Conservation (phyloP, 1,140 invertebrate genomes). For the Aporrectodea caliginosa region DNA sequence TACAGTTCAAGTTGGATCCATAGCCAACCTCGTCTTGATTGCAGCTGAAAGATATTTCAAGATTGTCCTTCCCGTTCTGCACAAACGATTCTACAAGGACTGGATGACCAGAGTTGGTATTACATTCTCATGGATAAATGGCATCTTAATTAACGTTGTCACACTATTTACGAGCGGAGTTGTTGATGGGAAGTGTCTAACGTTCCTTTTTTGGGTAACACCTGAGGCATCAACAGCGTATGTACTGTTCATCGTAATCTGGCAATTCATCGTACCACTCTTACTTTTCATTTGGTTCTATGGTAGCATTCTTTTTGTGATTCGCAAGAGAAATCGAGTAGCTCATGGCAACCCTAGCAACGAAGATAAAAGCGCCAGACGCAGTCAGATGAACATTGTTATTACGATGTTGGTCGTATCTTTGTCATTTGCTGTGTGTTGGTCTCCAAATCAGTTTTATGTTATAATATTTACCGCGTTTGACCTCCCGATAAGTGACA, state of each 20-base stretch:
- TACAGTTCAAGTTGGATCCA: neutral
- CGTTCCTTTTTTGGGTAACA: constrained; percentile 2
- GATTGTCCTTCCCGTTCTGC: constrained; percentile 9
- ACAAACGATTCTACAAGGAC: neutral
- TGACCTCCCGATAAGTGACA: neutral
- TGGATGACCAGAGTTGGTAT: neutral
- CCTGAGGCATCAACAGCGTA: too few species aligned
- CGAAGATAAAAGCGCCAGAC: neutral
- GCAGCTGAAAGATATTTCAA: constrained; percentile 6
- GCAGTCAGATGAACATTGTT: constrained; percentile 4
- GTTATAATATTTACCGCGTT: neutral
- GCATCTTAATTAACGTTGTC: constrained; percentile 3
- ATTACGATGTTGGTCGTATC: constrained; percentile 14
- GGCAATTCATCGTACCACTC: constrained; percentile 23
- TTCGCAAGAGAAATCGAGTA: neutral
- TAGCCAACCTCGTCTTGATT: neutral
- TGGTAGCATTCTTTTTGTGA: neutral
- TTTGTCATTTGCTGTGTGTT: constrained; percentile 15
- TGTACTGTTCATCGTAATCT: neutral
- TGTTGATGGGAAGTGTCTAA: constrained; percentile 12
- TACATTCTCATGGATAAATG: constrained; percentile 13
- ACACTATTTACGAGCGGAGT: neutral
- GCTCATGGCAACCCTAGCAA: neutral
- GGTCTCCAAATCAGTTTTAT: constrained; percentile 1
- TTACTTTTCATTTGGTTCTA: constrained; percentile 10